These are phyloP conservation scores for Myxocyprinus asiaticus DNA, from an alignment of 2,113 vertebrate genomes.

Conservation along the genomic window DNA sequence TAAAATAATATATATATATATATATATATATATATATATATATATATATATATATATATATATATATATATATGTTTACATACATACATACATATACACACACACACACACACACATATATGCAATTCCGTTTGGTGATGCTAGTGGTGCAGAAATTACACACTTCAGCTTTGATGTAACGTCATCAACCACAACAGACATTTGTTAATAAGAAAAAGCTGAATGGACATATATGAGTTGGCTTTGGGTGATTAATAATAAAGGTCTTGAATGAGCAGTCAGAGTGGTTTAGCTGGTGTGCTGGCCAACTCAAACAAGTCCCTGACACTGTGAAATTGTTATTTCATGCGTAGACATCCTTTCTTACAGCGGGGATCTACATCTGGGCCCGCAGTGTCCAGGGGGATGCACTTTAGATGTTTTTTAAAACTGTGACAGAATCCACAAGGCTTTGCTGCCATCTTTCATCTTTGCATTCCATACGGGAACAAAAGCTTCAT, in stretches of 20 bases:
- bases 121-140: no score
- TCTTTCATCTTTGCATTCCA: slow-evolving; percentile 30
- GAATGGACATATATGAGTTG: slow-evolving; percentile 14
- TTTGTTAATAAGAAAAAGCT: not conserved
- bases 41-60: no score
- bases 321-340: slow-evolving; percentile 33
- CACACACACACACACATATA: no score
- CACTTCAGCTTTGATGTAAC: no score
- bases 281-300: slow-evolving; percentile 14
- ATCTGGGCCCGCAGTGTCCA: slow-evolving; percentile 46
- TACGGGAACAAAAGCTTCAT: slow-evolving; percentile 30
- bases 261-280: slow-evolving; percentile 29
- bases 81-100: no score
- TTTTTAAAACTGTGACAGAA: slow-evolving; percentile 50
- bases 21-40: no score
- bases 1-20: no score
- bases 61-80: no score
- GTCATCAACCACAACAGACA: not conserved
- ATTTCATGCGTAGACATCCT: slow-evolving; percentile 34
- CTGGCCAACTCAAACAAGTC: slow-evolving; percentile 27
- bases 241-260: not conserved
- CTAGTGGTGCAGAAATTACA: no score
- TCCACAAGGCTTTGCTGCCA: slow-evolving; percentile 53
- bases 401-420: slow-evolving; percentile 39
- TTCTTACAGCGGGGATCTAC: slow-evolving; percentile 19